Percentiles rank a stretch among this genome's conserved stretches.
phyloP scores from a whole-genome alignment of 1,140 invertebrate genomes.

The Megathymus violae region DNA sequence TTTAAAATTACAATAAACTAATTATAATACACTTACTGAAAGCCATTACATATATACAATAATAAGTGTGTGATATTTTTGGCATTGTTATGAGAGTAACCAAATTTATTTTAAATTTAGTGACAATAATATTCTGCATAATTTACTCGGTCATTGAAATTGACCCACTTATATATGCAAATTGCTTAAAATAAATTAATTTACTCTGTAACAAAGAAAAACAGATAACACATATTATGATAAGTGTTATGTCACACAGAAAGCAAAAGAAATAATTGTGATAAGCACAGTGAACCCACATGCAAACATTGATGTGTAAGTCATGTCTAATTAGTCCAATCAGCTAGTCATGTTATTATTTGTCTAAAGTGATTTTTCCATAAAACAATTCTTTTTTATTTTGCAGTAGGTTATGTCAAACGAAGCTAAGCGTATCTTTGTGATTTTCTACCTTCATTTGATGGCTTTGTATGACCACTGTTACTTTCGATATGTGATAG shows the following conservation, averaged over 20 bases:
- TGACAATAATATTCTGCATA: not conserved
- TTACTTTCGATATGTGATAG: slow-evolving; percentile 78
- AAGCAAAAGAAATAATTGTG: slow-evolving; percentile 50
- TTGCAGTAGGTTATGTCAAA: slow-evolving; percentile 80
- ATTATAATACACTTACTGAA: slow-evolving; percentile 4
- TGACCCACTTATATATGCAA: not conserved
- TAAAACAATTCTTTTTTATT: slow-evolving; percentile 43
- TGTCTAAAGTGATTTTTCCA: slow-evolving; percentile 12
- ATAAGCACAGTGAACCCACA: slow-evolving; percentile 72
- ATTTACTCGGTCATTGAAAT: not conserved
- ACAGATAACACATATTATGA: slow-evolving; percentile 23
- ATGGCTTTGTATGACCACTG: slow-evolving; percentile 77
- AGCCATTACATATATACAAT: slow-evolving; percentile 8
- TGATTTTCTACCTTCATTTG: slow-evolving; percentile 76
- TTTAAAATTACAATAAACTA: not conserved
- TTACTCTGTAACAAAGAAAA: slow-evolving; percentile 5
- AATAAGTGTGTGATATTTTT: slow-evolving; percentile 11
- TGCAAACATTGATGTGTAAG: slow-evolving; percentile 67
- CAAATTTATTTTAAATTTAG: slow-evolving; percentile 17
- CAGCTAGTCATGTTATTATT: slow-evolving; percentile 29
- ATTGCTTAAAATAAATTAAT: slow-evolving; percentile 13
- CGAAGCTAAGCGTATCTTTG: slow-evolving; percentile 73
- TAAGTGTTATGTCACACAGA: slow-evolving; percentile 47
- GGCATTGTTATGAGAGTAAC: slow-evolving; percentile 14
- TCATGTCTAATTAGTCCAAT: slow-evolving; percentile 46